Evolutionary conservation across 2,797 vertebrate genomes (phyloP).

Genomic region (Eurystomus glaucurus): DNA sequence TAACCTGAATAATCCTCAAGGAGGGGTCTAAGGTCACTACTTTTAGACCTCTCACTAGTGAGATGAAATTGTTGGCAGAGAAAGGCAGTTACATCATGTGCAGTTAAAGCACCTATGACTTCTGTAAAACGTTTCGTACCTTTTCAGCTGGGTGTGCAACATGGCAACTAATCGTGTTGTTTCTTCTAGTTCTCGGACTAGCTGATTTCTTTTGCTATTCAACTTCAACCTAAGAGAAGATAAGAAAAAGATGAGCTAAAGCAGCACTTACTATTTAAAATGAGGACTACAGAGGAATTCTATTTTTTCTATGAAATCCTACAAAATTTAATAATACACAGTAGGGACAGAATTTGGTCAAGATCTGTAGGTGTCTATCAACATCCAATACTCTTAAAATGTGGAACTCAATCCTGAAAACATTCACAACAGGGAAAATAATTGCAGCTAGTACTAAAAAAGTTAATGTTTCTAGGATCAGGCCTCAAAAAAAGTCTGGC

Average conservation of each 20-base stretch:
- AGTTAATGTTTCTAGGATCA: background rate
- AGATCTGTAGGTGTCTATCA: background rate
- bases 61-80: background rate
- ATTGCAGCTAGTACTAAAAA: background rate
- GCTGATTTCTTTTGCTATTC: conserved; percentile 93
- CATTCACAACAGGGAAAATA: background rate
- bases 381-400: background rate
- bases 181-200: conserved; percentile 95
- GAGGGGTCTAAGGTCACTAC: background rate
- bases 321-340: background rate
- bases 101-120: background rate
- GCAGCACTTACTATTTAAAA: background rate
- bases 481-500: background rate
- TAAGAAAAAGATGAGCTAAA: background rate
- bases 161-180: conserved; percentile 89
- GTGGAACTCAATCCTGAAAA: background rate
- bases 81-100: background rate
- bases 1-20: background rate
- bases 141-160: conserved; percentile 92
- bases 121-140: conserved; percentile 79
- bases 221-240: conserved; percentile 87
- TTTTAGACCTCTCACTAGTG: background rate
- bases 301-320: background rate
- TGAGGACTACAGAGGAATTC: background rate
- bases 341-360: background rate